A percentile compares a stretch with the other conserved stretches of the same genome.
Evolutionary conservation across 1,140 invertebrate genomes (phyloP).

Genomic region (Zelostemma sp.): DNA sequence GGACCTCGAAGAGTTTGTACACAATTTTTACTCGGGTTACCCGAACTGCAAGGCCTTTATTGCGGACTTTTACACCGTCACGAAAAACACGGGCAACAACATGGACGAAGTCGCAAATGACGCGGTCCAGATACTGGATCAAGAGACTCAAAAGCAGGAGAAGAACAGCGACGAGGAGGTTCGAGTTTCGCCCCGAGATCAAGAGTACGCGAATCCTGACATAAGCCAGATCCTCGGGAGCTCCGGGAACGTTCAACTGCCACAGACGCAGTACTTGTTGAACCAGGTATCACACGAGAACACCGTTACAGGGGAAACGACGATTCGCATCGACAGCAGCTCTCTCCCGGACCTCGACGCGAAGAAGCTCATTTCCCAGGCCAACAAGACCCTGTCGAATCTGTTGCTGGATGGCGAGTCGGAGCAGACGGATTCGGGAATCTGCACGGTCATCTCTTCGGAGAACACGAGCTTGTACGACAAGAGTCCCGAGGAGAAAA

Average conservation of each 20-base stretch:
- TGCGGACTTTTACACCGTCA: constrained; percentile 70
- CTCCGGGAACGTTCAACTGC: constrained; percentile 52
- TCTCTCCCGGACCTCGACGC: constrained; percentile 71
- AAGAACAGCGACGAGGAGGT: neutral
- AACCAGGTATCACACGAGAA: constrained; percentile 65
- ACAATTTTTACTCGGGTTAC: constrained; percentile 79
- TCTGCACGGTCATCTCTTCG: constrained; percentile 73
- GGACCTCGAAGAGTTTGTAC: constrained; percentile 78
- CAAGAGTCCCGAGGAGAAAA: constrained; percentile 68
- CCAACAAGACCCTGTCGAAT: constrained; percentile 76
- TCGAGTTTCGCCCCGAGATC: constrained; percentile 11
- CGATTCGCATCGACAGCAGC: constrained; percentile 62
- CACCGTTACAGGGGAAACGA: constrained; percentile 49
- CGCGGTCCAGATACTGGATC: constrained; percentile 55
- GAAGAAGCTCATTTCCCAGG: constrained; percentile 74
- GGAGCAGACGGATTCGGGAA: constrained; percentile 77
- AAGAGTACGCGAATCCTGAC: constrained; percentile 44
- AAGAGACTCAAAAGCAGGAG: constrained; percentile 27
- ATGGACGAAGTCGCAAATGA: constrained; percentile 67
- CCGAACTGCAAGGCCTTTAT: constrained; percentile 77
- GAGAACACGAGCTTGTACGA: constrained; percentile 78
- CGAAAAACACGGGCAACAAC: constrained; percentile 61
- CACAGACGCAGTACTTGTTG: constrained; percentile 62
- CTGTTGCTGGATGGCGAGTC: constrained; percentile 71
- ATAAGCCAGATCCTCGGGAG: constrained; percentile 51